phyloP scores from a whole-genome alignment of 2,888 invertebrate genomes.

The Drosophila aldrichi region DNA sequence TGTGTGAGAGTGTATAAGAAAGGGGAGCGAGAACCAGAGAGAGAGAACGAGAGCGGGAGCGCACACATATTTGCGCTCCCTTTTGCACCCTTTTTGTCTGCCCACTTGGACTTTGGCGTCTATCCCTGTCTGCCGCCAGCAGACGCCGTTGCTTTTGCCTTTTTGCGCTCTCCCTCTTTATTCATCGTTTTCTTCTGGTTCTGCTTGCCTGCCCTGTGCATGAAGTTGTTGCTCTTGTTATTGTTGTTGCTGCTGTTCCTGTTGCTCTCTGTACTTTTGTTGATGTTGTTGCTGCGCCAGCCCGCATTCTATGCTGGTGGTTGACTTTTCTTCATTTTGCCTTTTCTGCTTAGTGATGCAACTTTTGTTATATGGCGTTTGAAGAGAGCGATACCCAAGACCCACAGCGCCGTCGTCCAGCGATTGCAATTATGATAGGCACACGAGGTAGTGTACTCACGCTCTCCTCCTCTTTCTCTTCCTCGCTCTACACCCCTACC shows the following conservation, averaged over 20 bases:
- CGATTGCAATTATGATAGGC: conserved; percentile 60
- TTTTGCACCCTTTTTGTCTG: conserved; percentile 53
- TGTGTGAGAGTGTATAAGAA: conserved; percentile 18
- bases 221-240: conserved; percentile 10
- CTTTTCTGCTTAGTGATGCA: conserved; percentile 75
- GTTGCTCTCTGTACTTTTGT: conserved; percentile 22
- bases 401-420: conserved; percentile 31
- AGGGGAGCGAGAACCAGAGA: conserved; percentile 7
- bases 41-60: background rate
- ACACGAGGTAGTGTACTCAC: conserved; percentile 36
- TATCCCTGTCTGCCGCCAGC: conserved; percentile 36
- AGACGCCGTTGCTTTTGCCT: conserved; percentile 34
- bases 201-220: conserved; percentile 46
- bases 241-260: conserved; percentile 22
- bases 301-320: conserved; percentile 84
- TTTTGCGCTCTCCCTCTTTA: conserved; percentile 30
- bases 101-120: conserved; percentile 48
- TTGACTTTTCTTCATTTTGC: conserved; percentile 80
- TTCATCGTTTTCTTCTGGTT: conserved; percentile 42
- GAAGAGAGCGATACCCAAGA: conserved; percentile 31
- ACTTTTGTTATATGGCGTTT: conserved; percentile 63
- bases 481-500: background rate
- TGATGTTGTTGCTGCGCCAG: conserved; percentile 32
- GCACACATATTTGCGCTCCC: conserved; percentile 33
- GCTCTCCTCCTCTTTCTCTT: conserved; percentile 5